Base-by-base conservation (phyloP, 1,140 invertebrate genomes). In the Drosophila sp. region DNA sequence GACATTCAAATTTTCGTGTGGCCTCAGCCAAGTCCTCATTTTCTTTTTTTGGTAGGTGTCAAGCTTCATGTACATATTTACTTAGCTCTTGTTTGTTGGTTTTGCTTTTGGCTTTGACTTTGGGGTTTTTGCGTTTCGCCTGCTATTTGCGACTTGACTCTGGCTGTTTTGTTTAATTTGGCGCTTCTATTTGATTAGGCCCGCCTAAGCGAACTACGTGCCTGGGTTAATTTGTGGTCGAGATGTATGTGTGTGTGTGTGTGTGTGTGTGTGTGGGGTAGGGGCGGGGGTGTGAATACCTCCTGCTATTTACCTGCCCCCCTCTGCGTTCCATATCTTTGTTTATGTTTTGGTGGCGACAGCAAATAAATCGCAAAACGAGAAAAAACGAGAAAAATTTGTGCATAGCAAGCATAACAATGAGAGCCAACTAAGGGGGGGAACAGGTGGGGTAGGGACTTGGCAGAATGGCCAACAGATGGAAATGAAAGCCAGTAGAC, bases 181-280 rank as follows among this genome's bases (percentile, higher is more conserved):
- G 69, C 76, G 82, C 82, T 78, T 87, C 80, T 86, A 86, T 86
- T 87, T 86, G 82, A 82, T 86, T 86, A 86, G 82, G 83, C 79
- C 79, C 64, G 76, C 62, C 82, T 87, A 82, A 86, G 83, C 79
- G 83, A 54, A 68, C 79, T 86, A 86, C 83, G 83, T 87, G 83
- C 73, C 68, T 79, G 83, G 79, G 79, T 89, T 86, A 86, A 86
- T 87, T 87, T 86, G 79, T 75, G 72, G 69, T 54, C 44, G 44
- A 50, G 44, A 50, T 29, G 71, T 33, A 60, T 60, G 72, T 75
- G 72, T 17, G 17, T 17, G 17, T 17, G 17, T 17, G 17, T 29
- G 71, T 33, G 55, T 60, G 72, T 75, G 72, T 17, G 17, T 17
- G 17, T 17, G 17, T 17, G 17, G 17, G 17, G 17, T 17, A 17